Conservation (phyloP, 2,113 vertebrate genomes). For the Cariama cristata region DNA sequence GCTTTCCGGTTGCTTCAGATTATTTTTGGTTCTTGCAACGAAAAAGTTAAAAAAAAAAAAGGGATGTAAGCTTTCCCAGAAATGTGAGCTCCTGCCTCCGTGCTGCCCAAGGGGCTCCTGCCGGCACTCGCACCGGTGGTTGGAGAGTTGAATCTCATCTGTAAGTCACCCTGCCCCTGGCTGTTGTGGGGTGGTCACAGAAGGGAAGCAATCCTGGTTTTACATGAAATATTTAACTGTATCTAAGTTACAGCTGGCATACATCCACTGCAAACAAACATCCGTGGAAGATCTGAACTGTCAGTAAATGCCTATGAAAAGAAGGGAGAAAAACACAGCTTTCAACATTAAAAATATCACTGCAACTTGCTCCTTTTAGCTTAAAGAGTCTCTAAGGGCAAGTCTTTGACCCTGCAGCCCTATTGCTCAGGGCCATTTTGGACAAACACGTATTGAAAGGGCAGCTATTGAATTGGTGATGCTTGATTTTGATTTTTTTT, state of each 20-base stretch:
- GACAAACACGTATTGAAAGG: not conserved
- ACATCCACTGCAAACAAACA: constrained; percentile 57
- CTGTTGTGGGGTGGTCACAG: not conserved
- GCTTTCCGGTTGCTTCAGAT: not conserved
- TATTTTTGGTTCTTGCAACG: not conserved
- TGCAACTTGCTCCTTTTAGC: not conserved
- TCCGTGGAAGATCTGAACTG: not conserved
- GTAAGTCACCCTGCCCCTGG: constrained; percentile 9
- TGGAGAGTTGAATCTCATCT: not conserved
- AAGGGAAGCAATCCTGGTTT: constrained; percentile 26
- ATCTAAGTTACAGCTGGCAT: constrained; percentile 45
- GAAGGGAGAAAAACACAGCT: not conserved
- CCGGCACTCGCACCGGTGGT: accelerated
- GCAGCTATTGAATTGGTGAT: not conserved
- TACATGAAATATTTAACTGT: constrained; percentile 49
- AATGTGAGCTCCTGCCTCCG: not conserved
- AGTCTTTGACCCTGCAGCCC: not conserved
- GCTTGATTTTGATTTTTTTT: not conserved
- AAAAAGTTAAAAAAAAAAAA: not conserved
- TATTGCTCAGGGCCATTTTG: not conserved
- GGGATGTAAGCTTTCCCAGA: not conserved
- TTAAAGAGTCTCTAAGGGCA: not conserved
- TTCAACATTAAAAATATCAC: not conserved
- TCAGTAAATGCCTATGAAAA: not conserved
- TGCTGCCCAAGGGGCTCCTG: not conserved